phyloP scores from a whole-genome alignment of 1,140 invertebrate species.

The Bombus polaris region DNA sequence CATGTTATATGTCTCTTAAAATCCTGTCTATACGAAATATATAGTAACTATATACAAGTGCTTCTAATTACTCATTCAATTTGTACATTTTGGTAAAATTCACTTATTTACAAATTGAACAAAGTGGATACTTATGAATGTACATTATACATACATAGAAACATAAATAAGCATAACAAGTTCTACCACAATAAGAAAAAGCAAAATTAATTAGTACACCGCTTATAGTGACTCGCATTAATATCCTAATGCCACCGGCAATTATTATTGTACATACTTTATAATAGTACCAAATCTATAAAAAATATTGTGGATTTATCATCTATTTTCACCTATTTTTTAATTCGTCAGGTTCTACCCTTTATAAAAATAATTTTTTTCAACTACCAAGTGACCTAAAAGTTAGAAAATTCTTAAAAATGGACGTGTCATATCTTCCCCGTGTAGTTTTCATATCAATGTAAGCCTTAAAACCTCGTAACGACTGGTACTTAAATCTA shows the following conservation, averaged over 20 bases:
- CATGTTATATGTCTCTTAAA: neutral
- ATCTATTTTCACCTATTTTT: no score
- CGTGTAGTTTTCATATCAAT: no score
- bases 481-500: neutral
- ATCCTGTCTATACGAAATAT: neutral
- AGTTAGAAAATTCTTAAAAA: no score
- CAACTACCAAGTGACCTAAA: no score
- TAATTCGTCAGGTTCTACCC: no score
- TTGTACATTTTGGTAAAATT: neutral
- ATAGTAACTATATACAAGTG: neutral
- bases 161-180: neutral
- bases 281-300: no score
- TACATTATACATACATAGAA: neutral
- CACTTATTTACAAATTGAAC: neutral
- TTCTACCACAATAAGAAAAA: neutral
- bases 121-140: neutral
- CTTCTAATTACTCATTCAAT: neutral
- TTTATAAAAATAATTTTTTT: no score
- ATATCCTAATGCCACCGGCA: no score
- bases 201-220: neutral
- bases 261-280: no score
- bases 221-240: neutral
- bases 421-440: no score
- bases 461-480: no score
- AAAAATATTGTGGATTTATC: no score